Percentiles rank a stretch among this genome's conserved stretches.
These are phyloP conservation scores for Phocoena sinus DNA, from an alignment of 2,113 vertebrate species.

Conservation along the genomic window DNA sequence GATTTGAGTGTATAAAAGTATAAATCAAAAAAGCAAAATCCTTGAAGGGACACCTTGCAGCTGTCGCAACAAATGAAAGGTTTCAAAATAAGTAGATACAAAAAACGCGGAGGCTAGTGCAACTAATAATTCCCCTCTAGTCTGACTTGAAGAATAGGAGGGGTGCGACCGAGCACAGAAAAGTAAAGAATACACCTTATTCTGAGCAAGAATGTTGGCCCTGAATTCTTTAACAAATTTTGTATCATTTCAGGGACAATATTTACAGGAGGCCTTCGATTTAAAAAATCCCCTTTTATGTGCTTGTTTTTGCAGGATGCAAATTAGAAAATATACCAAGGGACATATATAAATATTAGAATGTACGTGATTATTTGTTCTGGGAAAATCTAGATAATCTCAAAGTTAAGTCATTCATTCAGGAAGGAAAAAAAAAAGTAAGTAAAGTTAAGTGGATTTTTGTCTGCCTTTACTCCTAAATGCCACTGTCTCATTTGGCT, in stretches of 20 bases:
- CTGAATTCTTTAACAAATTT: background rate
- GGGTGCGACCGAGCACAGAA: background rate
- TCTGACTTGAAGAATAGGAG: background rate
- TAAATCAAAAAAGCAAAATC: slow-evolving; percentile 84
- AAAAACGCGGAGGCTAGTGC: slow-evolving; percentile 36
- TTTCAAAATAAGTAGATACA: slow-evolving; percentile 76
- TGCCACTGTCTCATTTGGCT: slow-evolving; percentile 79
- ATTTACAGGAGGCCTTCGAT: background rate
- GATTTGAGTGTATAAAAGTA: slow-evolving; percentile 77
- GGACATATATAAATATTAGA: background rate
- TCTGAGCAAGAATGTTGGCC: background rate
- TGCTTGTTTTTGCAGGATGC: background rate
- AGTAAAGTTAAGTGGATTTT: slow-evolving; percentile 38
- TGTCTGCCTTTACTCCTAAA: slow-evolving; percentile 64
- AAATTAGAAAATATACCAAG: background rate
- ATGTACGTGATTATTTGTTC: slow-evolving; percentile 11
- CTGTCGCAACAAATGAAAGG: slow-evolving; percentile 78
- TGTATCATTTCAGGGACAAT: background rate
- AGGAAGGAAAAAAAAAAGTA: slow-evolving; percentile 36
- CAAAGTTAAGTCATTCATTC: slow-evolving; percentile 66
- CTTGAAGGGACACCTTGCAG: slow-evolving; percentile 82
- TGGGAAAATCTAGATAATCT: slow-evolving; percentile 61
- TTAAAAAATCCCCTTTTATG: background rate
- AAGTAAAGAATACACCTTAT: background rate
- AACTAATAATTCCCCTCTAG: slow-evolving; percentile 49